phyloP scores from a whole-genome alignment of 2,113 vertebrate genomes.

The Cyanocitta stelleri region DNA sequence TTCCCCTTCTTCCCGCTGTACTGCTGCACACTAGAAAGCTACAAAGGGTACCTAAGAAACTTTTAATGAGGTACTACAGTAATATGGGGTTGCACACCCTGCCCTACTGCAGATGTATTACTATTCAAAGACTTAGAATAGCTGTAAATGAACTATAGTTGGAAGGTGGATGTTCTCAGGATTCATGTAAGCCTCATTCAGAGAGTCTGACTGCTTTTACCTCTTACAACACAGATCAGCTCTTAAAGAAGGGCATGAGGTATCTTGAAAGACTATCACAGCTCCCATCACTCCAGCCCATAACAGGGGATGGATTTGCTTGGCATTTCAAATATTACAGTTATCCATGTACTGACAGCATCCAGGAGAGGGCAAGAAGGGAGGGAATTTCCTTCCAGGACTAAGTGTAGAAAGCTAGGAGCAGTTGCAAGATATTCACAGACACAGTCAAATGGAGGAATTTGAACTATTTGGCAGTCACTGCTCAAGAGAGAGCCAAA shows the following conservation, averaged over 20 bases:
- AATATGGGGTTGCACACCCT: neutral
- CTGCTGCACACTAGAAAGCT: neutral
- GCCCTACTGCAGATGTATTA: neutral
- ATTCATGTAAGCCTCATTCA: neutral
- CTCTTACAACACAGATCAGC: neutral
- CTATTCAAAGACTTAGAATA: neutral
- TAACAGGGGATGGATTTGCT: neutral
- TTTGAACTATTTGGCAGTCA: conserved; percentile 14
- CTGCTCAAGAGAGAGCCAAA: neutral
- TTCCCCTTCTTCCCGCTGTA: neutral
- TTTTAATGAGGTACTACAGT: neutral
- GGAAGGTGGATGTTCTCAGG: neutral
- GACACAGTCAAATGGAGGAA: neutral
- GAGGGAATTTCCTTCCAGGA: conserved; percentile 4
- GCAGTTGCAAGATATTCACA: neutral
- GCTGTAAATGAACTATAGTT: neutral
- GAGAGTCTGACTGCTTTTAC: neutral
- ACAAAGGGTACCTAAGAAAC: neutral
- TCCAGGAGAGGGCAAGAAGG: conserved; percentile 29
- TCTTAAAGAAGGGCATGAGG: neutral
- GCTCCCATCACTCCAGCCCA: neutral
- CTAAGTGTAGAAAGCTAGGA: neutral
- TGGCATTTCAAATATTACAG: conserved; percentile 38
- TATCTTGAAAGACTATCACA: neutral
- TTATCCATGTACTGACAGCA: neutral